These are phyloP conservation scores for Exephanes ischioxanthus DNA, from an alignment of 2,888 invertebrate species.

Conservation along the genomic window DNA sequence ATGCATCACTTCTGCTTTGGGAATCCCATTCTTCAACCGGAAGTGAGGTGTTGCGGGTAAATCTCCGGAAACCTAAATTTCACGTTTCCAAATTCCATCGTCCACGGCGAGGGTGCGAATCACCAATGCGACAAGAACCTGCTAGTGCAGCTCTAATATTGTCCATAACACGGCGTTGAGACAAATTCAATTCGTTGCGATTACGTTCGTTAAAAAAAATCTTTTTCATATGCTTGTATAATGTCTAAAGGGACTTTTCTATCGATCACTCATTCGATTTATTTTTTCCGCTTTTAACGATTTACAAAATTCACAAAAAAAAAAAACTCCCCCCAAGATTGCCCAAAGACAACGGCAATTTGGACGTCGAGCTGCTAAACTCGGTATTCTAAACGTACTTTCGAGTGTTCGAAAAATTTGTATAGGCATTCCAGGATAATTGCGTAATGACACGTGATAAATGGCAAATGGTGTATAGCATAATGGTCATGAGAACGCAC, in stretches of 20 bases:
- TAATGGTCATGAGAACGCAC: conserved; percentile 39
- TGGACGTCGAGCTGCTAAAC: neutral
- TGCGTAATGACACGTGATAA: conserved; percentile 36
- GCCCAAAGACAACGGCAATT: neutral
- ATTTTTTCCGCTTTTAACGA: neutral
- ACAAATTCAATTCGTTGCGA: neutral
- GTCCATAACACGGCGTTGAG: too few species aligned
- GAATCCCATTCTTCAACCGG: neutral
- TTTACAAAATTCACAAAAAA: neutral
- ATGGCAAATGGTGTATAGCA: conserved; percentile 30
- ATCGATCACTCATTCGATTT: neutral
- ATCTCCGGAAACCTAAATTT: neutral
- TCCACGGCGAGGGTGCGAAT: neutral
- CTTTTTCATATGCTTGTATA: neutral
- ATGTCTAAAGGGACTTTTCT: neutral
- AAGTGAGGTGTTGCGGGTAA: neutral
- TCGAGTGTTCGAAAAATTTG: conserved; percentile 29
- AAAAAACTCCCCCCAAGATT: neutral
- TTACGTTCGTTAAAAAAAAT: neutral
- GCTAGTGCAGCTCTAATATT: neutral
- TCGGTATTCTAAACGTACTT: conserved; percentile 11
- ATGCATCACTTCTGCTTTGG: too few species aligned
- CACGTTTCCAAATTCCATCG: neutral
- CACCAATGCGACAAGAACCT: neutral
- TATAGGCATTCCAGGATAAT: conserved; percentile 31